Percentiles rank a stretch among this genome's conserved stretches.
These are phyloP conservation scores for Plectus sambesii DNA, from an alignment of 1,140 invertebrate species.

Conservation along the genomic window DNA sequence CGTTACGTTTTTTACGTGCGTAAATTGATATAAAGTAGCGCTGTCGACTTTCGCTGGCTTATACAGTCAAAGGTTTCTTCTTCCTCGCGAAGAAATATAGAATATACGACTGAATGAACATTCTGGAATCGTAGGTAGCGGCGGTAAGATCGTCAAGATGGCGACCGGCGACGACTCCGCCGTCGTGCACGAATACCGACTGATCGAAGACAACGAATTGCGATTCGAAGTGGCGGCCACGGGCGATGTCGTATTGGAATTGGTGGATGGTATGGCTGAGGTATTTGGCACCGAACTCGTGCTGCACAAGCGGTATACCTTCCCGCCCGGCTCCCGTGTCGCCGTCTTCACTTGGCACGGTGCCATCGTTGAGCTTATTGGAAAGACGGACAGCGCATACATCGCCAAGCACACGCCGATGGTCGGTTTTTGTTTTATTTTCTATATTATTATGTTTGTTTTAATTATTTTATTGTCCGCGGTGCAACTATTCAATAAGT, in stretches of 20 bases:
- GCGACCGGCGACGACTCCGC: constrained; percentile 28
- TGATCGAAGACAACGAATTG: constrained; percentile 23
- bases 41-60: too few relatives aligned
- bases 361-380: constrained; percentile 63
- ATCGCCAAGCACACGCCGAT: constrained; percentile 40
- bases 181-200: constrained; percentile 19
- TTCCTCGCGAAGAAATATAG: too few relatives aligned
- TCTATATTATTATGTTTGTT: constrained; percentile 9
- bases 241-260: constrained; percentile 36
- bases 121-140: too few relatives aligned
- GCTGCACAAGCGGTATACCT: constrained; percentile 80
- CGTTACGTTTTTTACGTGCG: too few relatives aligned
- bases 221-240: constrained; percentile 23
- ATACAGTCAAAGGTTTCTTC: too few relatives aligned
- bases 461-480: too few relatives aligned
- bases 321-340: constrained; percentile 72
- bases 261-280: constrained; percentile 66
- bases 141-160: too few relatives aligned
- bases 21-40: too few relatives aligned
- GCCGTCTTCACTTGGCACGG: constrained; percentile 94
- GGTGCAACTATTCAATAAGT: too few relatives aligned
- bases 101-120: too few relatives aligned
- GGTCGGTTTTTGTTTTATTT: constrained; percentile 25
- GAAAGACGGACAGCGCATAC: constrained; percentile 34
- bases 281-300: constrained; percentile 93